Base-by-base conservation (phyloP, 2,113 vertebrate species). In the Sturnus vulgaris region DNA sequence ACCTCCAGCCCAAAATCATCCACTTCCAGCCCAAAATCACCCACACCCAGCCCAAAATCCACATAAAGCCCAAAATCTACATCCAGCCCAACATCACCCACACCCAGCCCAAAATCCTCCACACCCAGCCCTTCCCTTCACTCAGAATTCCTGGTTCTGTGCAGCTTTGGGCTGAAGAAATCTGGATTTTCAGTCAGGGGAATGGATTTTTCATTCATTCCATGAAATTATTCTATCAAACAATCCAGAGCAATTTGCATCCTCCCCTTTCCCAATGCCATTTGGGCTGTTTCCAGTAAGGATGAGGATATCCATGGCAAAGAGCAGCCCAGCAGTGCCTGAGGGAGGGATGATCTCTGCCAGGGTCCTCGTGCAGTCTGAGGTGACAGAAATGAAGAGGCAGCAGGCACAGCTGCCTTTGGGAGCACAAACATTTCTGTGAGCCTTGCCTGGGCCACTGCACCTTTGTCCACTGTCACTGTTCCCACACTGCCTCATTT, bases 401-500 rank as follows among this genome's bases (percentile, higher is more conserved):
- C 40, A 82, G 47, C 0, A 2, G 59, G 40, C 69, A 73, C 87
- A 47, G 78, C 35, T 82, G 50, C 39, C 70, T 86, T 72, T 39
- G 61, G 35, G 53, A 66, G 31, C 0, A 0, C 6, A 24, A 20
- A 69, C 21, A 4, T 35, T 59, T 33, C 46, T 24, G n/a, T 50
- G n/a, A 52, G 27, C 10, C 55, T 65, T 72, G 73, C 61, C 52
- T 69, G 46, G 50, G 70, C 50, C 69, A 65, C 65, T 35, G 79
- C 33, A 76, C 47, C 37, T 82, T 42, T 0, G 0, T 7, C 9
- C 1, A 2, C 49, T 53, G 82, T 7, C 31, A 18, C 8, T 3
- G 5, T 85, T 66, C 68, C 82, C 40, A 2, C n/a, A n/a, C 5
- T 77, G 53, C 46, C 47, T 60, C 59, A 50, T 56, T 95, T 59